Evolutionary conservation across 1,140 invertebrate species (phyloP), one percentile per base, ranked within the genome.

Genomic region (Heliconius eleuchia): DNA sequence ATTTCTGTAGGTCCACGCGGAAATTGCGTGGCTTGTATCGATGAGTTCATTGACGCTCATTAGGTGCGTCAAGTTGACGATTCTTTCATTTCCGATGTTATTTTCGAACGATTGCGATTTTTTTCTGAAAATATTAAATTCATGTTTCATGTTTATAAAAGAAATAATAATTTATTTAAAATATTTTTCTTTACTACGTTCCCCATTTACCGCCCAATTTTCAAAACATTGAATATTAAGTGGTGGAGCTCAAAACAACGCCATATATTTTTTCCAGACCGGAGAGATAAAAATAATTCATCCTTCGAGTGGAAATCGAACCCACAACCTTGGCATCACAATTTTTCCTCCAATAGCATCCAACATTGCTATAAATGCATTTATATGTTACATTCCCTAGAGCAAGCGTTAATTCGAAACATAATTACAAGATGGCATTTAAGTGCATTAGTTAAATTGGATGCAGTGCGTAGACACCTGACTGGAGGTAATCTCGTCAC

Each of bases 391-490:
- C 9, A 66, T 27, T 30, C 60, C 23, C 23, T 34, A 46, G 57
- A 46, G 23, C 74, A 50, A 30, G 13, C n/a, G 18, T 76, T 66
- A 66, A 46, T 70, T 23, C 55, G 46, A 30, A 39, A 50, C 23
- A 30, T 70, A 76, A 76, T 76, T 70, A 71, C 74, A 76, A 76
- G 57, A 23, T 76, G 27, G 39, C n/a, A 76, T 60, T 27, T 76
- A 71, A 76, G 57, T 76, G 60, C 74, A 76, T 76, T 76, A 70
- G 37, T 39, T 72, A 39, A 72, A 72, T 72, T 72, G 71, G 71
- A 72, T 42, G 71, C 30, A 70, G 74, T 76, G 74, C 74, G 74
- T 70, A 76, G 74, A 70, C 74, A 76, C 39, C 39, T 71, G 74
- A 76, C 74, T 50, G n/a, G 27, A 42, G 34, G 39, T 76, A 76